Evolutionary conservation across 1,140 invertebrate species (phyloP).

Genomic region (Bombus balteatus): DNA sequence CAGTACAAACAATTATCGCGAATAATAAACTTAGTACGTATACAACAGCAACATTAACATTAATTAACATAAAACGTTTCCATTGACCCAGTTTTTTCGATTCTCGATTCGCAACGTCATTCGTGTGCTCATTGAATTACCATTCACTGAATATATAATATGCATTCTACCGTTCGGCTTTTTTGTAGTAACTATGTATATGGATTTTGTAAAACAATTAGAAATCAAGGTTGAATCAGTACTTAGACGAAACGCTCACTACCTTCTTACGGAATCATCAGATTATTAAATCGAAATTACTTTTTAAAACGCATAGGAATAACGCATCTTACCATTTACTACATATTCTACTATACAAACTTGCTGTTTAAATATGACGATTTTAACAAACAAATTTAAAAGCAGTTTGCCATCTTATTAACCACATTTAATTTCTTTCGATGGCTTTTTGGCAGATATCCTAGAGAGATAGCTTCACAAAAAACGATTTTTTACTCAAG

Average conservation of each 20-base stretch:
- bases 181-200: neutral
- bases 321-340: too few relatives aligned
- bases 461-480: too few relatives aligned
- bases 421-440: too few relatives aligned
- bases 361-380: too few relatives aligned
- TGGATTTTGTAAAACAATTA: neutral
- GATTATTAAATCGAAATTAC: neutral
- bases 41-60: neutral
- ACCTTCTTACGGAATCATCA: neutral
- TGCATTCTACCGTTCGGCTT: too few relatives aligned
- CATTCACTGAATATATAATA: neutral
- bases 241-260: neutral
- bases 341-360: too few relatives aligned
- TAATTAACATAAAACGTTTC: conserved; percentile 4
- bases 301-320: neutral
- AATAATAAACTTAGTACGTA: neutral
- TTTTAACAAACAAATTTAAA: too few relatives aligned
- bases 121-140: neutral
- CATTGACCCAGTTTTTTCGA: conserved; percentile 9
- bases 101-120: neutral
- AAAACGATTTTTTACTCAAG: too few relatives aligned
- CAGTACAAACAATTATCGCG: neutral
- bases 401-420: too few relatives aligned
- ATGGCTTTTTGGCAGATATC: too few relatives aligned
- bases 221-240: neutral